phyloP scores from a whole-genome alignment of 2,113 vertebrate species.

The Albula glossodonta region DNA sequence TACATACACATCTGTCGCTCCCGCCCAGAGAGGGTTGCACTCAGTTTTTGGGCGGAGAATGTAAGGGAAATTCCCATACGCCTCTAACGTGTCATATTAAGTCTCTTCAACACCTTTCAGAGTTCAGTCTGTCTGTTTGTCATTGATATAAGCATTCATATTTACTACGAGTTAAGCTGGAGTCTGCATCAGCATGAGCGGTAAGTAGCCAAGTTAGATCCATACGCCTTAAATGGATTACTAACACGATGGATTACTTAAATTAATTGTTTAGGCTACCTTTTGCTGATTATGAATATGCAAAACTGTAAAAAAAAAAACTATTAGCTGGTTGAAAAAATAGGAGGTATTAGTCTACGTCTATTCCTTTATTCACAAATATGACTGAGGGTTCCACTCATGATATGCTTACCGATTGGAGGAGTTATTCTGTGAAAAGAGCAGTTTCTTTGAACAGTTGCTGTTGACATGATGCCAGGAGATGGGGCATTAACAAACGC shows the following conservation, averaged over 20 bases:
- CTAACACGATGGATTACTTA: too few relatives aligned
- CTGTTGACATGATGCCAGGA: neutral
- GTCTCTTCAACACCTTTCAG: slow-evolving; percentile 43
- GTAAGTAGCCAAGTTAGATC: slow-evolving; percentile 54
- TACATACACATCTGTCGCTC: neutral
- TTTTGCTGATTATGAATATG: too few relatives aligned
- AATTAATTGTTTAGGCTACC: too few relatives aligned
- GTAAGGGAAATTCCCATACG: slow-evolving; percentile 45
- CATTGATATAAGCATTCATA: neutral
- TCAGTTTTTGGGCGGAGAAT: neutral
- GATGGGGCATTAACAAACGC: neutral
- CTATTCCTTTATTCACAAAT: too few relatives aligned
- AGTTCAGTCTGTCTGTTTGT: slow-evolving; percentile 27
- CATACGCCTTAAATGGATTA: too few relatives aligned
- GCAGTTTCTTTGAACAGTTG: slow-evolving; percentile 21
- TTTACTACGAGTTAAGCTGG: slow-evolving; percentile 18
- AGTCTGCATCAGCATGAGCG: slow-evolving; percentile 58
- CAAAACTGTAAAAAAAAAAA: too few relatives aligned
- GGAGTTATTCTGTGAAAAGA: slow-evolving; percentile 22
- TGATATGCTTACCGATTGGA: neutral
- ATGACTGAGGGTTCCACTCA: too few relatives aligned
- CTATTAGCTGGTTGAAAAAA: too few relatives aligned
- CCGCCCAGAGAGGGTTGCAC: neutral
- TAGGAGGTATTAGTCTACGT: too few relatives aligned
- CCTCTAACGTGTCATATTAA: neutral